These are phyloP conservation scores for Peromyscus aztecus DNA, from an alignment of 2,797 vertebrate genomes.

Conservation along the genomic window DNA sequence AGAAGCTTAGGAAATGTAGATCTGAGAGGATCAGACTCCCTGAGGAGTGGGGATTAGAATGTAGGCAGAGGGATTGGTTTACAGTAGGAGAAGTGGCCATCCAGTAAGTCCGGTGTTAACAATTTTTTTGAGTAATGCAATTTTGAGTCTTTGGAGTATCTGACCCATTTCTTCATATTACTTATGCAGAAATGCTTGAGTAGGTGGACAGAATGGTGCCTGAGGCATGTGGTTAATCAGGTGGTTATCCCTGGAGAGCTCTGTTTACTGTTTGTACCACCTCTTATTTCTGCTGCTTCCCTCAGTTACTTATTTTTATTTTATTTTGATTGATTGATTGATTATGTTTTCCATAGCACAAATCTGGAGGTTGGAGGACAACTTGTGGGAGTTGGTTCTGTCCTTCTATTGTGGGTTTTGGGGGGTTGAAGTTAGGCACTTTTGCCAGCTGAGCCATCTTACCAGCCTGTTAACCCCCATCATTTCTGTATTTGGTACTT, in stretches of 20 bases:
- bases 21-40: background rate
- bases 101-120: background rate
- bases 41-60: background rate
- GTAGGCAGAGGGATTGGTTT: background rate
- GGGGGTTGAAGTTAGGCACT: background rate
- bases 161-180: constrained; percentile 45
- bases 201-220: background rate
- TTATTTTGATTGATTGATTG: background rate
- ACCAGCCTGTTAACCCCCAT: background rate
- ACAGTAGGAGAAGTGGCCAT: background rate
- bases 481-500: constrained; percentile 6
- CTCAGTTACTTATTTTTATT: background rate
- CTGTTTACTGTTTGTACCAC: background rate
- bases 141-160: constrained; percentile 21
- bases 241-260: background rate
- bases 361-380: background rate
- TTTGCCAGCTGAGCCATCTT: background rate
- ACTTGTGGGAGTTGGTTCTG: background rate
- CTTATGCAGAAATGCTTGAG: background rate
- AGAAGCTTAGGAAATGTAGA: constrained; percentile 24
- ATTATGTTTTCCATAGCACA: background rate
- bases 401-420: background rate
- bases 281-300: background rate
- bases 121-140: background rate
- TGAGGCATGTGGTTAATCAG: background rate